phyloP scores from a whole-genome alignment of 1,140 invertebrate genomes.

The Lineus longissimus region DNA sequence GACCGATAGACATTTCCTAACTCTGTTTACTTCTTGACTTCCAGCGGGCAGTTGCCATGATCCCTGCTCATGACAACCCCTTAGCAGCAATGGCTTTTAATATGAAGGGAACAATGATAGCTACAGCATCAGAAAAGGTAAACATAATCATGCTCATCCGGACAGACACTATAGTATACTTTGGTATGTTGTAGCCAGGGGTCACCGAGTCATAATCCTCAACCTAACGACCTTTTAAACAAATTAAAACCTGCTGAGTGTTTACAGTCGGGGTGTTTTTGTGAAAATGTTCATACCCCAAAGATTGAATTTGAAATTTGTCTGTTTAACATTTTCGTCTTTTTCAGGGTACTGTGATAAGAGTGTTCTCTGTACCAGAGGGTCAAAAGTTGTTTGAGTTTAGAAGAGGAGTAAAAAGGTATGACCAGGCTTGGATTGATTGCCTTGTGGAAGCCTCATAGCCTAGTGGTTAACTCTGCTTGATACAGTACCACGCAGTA shows the following conservation, averaged over 20 bases:
- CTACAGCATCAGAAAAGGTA: constrained; percentile 80
- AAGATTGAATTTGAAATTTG: too few species aligned
- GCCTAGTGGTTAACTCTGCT: too few species aligned
- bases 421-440: constrained; percentile 33
- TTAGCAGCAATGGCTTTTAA: constrained; percentile 93
- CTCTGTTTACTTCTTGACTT: constrained; percentile 36
- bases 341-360: constrained; percentile 86
- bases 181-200: neutral
- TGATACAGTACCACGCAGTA: too few species aligned
- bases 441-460: too few species aligned
- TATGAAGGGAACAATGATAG: constrained; percentile 77
- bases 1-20: too few species aligned
- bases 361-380: constrained; percentile 86
- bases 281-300: too few species aligned
- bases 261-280: too few species aligned
- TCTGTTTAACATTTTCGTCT: too few species aligned
- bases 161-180: neutral
- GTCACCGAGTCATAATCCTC: too few species aligned
- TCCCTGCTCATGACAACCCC: constrained; percentile 93
- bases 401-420: constrained; percentile 92
- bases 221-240: too few species aligned
- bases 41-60: constrained; percentile 91
- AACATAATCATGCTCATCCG: neutral
- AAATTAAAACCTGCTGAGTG: too few species aligned
- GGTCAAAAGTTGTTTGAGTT: constrained; percentile 91